A percentile compares a stretch with the other conserved stretches of the same genome.
Evolutionary conservation across 1,140 invertebrate genomes (phyloP).

Genomic region (Plutomurus gul): DNA sequence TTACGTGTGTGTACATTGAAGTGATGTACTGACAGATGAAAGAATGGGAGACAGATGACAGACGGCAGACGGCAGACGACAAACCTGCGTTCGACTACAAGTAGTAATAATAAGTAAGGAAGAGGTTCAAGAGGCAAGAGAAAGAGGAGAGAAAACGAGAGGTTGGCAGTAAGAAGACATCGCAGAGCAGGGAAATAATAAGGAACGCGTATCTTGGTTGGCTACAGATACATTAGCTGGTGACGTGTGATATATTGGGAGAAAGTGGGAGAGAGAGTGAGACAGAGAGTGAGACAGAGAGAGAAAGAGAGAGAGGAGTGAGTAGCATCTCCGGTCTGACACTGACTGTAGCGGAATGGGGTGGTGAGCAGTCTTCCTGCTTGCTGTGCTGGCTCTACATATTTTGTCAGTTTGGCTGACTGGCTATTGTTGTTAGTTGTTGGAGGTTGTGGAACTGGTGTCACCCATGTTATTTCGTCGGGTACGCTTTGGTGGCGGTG

Average conservation of each 20-base stretch:
- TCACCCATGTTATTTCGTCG: constrained; percentile 31
- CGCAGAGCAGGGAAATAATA: not conserved
- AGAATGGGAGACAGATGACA: no score
- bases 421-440: not conserved
- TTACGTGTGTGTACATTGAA: no score
- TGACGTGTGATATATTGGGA: constrained; percentile 23
- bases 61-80: no score
- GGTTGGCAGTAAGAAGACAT: not conserved
- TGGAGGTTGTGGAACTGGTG: not conserved
- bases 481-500: constrained; percentile 37
- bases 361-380: not conserved
- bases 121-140: no score
- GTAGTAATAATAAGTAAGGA: no score
- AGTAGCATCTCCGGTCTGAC: not conserved
- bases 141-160: not conserved
- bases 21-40: no score
- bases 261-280: no score
- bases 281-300: no score
- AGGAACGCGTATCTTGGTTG: not conserved
- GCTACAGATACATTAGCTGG: not conserved
- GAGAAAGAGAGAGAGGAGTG: not conserved
- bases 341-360: not conserved
- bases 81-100: no score
- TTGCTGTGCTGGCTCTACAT: not conserved
- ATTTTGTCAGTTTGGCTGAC: not conserved